Percentiles rank a stretch among this genome's conserved stretches.
Evolutionary conservation across 1,140 invertebrate genomes (phyloP).

Genomic region (Drosophila azteca): DNA sequence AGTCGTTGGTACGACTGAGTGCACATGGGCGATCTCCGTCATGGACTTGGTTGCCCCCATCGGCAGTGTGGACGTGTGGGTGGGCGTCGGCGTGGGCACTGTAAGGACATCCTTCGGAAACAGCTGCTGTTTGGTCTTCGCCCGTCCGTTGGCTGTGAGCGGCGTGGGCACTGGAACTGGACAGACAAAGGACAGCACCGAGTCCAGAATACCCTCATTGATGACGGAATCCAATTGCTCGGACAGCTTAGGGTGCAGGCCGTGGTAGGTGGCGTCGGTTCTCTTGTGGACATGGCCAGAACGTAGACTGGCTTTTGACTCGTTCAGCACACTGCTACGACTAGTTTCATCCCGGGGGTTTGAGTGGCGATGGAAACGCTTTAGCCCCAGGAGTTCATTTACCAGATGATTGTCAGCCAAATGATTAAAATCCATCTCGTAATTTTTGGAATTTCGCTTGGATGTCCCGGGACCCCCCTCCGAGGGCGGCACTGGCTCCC

Average conservation of each 20-base stretch:
- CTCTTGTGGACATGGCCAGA: constrained; percentile 34
- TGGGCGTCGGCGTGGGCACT: constrained; percentile 10
- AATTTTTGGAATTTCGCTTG: constrained; percentile 58
- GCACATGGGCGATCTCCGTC: constrained; percentile 30
- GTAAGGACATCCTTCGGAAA: constrained; percentile 21
- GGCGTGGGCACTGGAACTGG: constrained; percentile 59
- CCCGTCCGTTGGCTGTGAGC: constrained; percentile 15
- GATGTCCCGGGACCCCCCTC: constrained; percentile 24
- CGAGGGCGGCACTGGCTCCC: constrained; percentile 62
- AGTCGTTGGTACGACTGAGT: constrained; percentile 10
- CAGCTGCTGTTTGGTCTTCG: constrained; percentile 39
- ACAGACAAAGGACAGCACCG: constrained; percentile 88
- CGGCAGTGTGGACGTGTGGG: background rate
- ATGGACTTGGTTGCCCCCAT: constrained; percentile 19
- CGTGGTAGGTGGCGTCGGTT: constrained; percentile 39
- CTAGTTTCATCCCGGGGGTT: constrained; percentile 32
- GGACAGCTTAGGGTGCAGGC: constrained; percentile 71
- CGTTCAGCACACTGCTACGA: constrained; percentile 30
- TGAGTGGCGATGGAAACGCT: constrained; percentile 18
- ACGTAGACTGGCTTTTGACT: constrained; percentile 30
- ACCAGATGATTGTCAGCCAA: constrained; percentile 70
- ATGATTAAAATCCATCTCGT: constrained; percentile 66
- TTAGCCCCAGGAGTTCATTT: constrained; percentile 58
- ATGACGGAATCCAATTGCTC: constrained; percentile 86
- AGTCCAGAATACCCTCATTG: constrained; percentile 91